Evolutionary conservation across 2,797 vertebrate species (phyloP), one percentile per base, ranked within the genome.

Genomic region (Pipistrellus pipistrellus): DNA sequence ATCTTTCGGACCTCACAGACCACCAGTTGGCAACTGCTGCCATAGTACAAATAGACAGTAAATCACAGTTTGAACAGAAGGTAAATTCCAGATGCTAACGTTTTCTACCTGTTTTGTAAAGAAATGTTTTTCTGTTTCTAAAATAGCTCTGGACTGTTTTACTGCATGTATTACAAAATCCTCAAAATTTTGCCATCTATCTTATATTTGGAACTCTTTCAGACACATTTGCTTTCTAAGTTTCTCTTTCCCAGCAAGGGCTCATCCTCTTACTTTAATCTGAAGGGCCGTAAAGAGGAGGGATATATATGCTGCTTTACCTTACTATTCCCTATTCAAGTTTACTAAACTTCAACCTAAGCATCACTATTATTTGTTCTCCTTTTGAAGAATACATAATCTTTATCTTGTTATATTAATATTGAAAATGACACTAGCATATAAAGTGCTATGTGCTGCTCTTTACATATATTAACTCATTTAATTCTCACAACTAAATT

Each of bases 31-130:
- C 18, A 2, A 59, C 25, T 5, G 0, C 57, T 59, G 57, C 57
- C 57, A 30, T 14, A 32, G 64, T 35, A 18, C 64, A 66, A 18
- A 12, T 21, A 32, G 18, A 76, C 32, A 48, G 11, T 53, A 76
- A 53, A 53, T 35, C 17, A 66, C 64, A 68, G n/a, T 76, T 77
- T 44, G 89, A 96, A 95, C 25, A 77, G 7, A 84, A 75, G 64
- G 44, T 84, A 93, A 95, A 91, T 92, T 88, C 69, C 15, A 77
- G 12, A 85, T 55, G 59, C 69, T 71, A 66, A 15, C 21, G 81
- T 85, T 88, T 94, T 85, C 83, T 95, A 96, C 81, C 69, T 97
- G 41, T 86, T 86, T 94, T 75, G 23, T 85, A 94, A 86, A 82
- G 94, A 94, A 81, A 83, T 69, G 18, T 53, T 90, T 17, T 81